A percentile compares a stretch with the other conserved stretches of the same genome.
These are phyloP conservation scores for Charaxes varanes DNA, from an alignment of 1,140 invertebrate species.

Conservation along the genomic window DNA sequence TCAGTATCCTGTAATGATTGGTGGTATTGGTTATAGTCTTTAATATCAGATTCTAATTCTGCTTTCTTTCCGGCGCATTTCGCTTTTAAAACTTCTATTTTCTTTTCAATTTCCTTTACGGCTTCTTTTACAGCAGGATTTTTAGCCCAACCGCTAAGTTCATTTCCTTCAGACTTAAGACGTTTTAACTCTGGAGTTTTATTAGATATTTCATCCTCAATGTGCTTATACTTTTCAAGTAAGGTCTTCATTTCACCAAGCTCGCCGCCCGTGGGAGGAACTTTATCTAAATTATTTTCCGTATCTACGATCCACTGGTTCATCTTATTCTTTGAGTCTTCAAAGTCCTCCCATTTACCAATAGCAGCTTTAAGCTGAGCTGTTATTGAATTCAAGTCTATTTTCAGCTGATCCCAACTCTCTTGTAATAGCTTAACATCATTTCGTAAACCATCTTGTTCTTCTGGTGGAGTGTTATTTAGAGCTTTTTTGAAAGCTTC, in stretches of 20 bases:
- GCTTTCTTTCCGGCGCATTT: slow-evolving; percentile 78
- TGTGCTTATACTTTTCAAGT: slow-evolving; percentile 88
- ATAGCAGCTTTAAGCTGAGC: slow-evolving; percentile 85
- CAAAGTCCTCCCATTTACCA: slow-evolving; percentile 88
- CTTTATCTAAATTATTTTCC: slow-evolving; percentile 77
- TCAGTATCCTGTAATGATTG: slow-evolving; percentile 93
- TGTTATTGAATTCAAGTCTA: slow-evolving; percentile 86
- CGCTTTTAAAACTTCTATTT: slow-evolving; percentile 78
- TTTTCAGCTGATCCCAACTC: slow-evolving; percentile 88
- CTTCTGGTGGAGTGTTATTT: slow-evolving; percentile 85
- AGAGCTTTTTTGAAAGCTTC: slow-evolving; percentile 90
- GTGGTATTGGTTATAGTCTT: slow-evolving; percentile 91
- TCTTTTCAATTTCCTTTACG: slow-evolving; percentile 77
- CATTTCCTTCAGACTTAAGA: slow-evolving; percentile 80
- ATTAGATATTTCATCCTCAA: slow-evolving; percentile 82
- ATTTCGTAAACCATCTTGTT: slow-evolving; percentile 84
- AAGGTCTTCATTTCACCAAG: slow-evolving; percentile 93
- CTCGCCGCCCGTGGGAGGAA: slow-evolving; percentile 85
- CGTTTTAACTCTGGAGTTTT: slow-evolving; percentile 84
- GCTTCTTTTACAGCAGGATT: slow-evolving; percentile 78
- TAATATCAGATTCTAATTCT: slow-evolving; percentile 84
- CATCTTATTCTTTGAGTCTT: slow-evolving; percentile 80
- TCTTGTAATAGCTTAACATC: slow-evolving; percentile 84
- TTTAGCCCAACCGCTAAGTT: slow-evolving; percentile 82
- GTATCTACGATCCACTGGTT: slow-evolving; percentile 82